Evolutionary conservation across 2,113 vertebrate genomes (phyloP).

Genomic region (Oryzias javanicus): DNA sequence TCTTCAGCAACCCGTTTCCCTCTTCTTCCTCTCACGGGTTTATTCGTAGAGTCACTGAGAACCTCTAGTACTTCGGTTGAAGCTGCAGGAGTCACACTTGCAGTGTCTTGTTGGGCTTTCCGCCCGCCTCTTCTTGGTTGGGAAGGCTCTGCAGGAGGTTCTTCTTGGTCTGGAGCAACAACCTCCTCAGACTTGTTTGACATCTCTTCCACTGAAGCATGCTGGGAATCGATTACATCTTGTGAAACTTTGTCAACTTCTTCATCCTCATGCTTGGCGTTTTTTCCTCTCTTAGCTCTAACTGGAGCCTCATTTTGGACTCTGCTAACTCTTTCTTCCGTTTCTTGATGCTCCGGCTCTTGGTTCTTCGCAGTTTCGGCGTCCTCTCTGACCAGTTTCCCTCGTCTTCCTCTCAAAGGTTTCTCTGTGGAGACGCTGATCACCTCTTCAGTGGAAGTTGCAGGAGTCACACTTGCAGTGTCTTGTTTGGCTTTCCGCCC

Average conservation of each 20-base stretch:
- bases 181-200: constrained; percentile 37
- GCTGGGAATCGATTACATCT: background rate
- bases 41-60: too few relatives aligned
- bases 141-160: constrained; percentile 7
- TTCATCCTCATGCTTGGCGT: constrained; percentile 29
- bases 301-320: too few relatives aligned
- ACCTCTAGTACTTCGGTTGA: background rate
- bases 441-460: constrained; percentile 23
- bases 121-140: constrained; percentile 45
- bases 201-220: constrained; percentile 31
- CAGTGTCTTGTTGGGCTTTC: constrained; percentile 23
- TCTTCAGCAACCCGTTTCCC: too few relatives aligned
- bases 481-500: constrained; percentile 21
- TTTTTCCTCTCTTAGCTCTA: constrained; percentile 43
- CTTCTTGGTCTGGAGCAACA: constrained; percentile 6
- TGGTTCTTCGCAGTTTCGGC: background rate
- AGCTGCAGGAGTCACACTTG: background rate
- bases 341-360: constrained; percentile 3
- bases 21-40: too few relatives aligned
- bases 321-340: background rate
- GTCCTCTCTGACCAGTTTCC: constrained; percentile 8
- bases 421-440: constrained; percentile 17
- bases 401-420: constrained; percentile 39
- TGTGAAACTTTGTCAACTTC: background rate
- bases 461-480: background rate